These are phyloP conservation scores for Noctua comes DNA, from an alignment of 2,888 invertebrate genomes.

Conservation along the genomic window DNA sequence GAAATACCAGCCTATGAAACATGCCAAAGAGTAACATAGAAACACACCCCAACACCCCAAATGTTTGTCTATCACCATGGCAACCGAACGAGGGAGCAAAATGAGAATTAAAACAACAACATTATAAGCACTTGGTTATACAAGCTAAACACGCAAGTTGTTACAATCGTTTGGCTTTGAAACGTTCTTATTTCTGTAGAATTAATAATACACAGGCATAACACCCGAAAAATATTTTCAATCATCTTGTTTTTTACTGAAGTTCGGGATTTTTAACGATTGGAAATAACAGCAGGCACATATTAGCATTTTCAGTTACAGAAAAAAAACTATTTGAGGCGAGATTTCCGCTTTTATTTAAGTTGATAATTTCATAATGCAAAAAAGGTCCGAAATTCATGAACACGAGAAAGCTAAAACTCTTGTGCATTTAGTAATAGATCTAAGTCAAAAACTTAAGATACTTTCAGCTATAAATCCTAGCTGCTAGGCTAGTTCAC, in stretches of 20 bases:
- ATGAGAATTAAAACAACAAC: conserved; percentile 40
- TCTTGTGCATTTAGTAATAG: neutral
- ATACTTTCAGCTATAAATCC: conserved; percentile 35
- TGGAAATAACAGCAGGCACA: neutral
- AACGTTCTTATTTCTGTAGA: conserved; percentile 13
- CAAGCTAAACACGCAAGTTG: conserved; percentile 34
- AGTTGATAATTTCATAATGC: neutral
- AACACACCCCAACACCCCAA: conserved; percentile 16
- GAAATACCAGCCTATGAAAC: neutral
- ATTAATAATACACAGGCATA: neutral
- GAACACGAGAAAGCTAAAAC: neutral
- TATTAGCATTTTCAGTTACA: neutral
- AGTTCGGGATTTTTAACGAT: neutral
- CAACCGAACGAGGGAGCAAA: conserved; percentile 32
- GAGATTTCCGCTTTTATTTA: neutral
- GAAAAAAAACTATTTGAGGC: neutral
- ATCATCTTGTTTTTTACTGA: neutral
- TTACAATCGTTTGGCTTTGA: neutral
- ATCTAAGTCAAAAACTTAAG: conserved; percentile 9
- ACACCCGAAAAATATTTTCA: neutral
- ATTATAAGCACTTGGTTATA: conserved; percentile 27
- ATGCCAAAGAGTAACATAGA: neutral
- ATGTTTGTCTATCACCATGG: conserved; percentile 44
- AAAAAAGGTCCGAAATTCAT: neutral
- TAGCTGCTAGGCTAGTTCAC: conserved; percentile 18